Base-by-base conservation (phyloP, 2,888 invertebrate species). In the Apodemia hepburni region DNA sequence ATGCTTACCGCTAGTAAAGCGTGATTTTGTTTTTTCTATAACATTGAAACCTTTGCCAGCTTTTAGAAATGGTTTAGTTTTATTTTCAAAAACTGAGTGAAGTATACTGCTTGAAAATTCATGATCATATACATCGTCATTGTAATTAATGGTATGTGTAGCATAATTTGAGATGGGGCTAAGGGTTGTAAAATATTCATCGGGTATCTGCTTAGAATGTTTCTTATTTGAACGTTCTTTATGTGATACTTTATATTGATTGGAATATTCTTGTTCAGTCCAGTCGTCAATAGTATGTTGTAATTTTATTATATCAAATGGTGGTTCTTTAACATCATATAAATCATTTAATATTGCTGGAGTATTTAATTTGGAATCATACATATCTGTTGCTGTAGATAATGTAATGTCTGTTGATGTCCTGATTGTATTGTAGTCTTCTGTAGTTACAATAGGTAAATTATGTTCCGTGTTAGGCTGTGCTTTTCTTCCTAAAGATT, bases 241-340 rank as follows among this genome's bases (percentile, higher is more conserved):
- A 71, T 92, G 91, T 2, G 89, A 84, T 17, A 84, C 71, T 68
- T 89, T 92, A 65, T 85, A 81, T 66, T 83, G 82, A 64, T 92
- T 92, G 0, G 94, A 93, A 78, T 93, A 96, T 72, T 95, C 95
- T 83, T 95, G 95, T 72, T 94, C 95, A 0, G 97, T 97, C 97
- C 97, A 97, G 68, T 95, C 95, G 72, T 97, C 96, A 64, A 97
- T 97, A 70, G 95, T 96, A 71, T 96, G 95, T 77, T 97, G 97
- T 47, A 97, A 84, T 74, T 94, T 94, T 15, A 94, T 92, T 15
- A 96, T 93, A 75, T 97, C 96, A 72, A 96, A 95, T 0, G 94
- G 92, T 38, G 92, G 92, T 68, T 93, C 93, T 66, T 86, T 89
- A 0, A 85, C 83, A 66, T 90, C 89, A 65, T 90, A 87, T 11